These are phyloP conservation scores for Cherax quadricarinatus DNA, from an alignment of 1,140 invertebrate species.

Conservation along the genomic window DNA sequence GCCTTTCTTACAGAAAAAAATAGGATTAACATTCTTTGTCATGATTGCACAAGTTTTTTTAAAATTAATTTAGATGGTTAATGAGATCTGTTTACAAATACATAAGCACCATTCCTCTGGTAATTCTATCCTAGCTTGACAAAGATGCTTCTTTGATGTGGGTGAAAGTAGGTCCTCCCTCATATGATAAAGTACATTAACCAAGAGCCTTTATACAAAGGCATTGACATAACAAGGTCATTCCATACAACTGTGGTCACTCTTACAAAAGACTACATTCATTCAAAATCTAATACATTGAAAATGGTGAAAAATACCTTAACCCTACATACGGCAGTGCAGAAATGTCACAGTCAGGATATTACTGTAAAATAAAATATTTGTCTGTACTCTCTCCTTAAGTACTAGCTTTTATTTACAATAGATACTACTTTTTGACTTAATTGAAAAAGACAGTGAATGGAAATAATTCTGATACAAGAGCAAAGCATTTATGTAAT, in stretches of 20 bases:
- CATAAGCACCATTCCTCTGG: conserved; percentile 28
- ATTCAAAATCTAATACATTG: conserved; percentile 26
- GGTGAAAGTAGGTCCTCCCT: neutral
- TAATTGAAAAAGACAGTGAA: neutral
- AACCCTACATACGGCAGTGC: conserved; percentile 64
- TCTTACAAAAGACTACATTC: conserved; percentile 48
- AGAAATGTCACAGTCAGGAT: conserved; percentile 59
- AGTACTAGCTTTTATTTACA: conserved; percentile 39
- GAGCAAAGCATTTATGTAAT: neutral
- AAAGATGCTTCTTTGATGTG: neutral
- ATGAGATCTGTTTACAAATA: conserved; percentile 56
- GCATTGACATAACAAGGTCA: neutral
- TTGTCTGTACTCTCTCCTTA: conserved; percentile 2
- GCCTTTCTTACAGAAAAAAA: neutral
- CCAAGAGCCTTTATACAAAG: neutral
- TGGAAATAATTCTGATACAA: neutral
- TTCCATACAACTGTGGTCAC: neutral
- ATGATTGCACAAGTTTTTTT: conserved; percentile 50
- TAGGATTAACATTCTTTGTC: conserved; percentile 31
- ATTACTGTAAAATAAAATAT: conserved; percentile 24
- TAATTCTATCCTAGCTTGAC: conserved; percentile 16
- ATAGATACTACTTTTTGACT: conserved; percentile 14
- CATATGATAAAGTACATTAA: neutral
- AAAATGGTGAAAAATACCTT: conserved; percentile 53
- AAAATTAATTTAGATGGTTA: conserved; percentile 33